Percentiles rank a stretch among this genome's conserved stretches.
Evolutionary conservation across 1,140 invertebrate species (phyloP).

Genomic region (Yoshiicerus persimilis): DNA sequence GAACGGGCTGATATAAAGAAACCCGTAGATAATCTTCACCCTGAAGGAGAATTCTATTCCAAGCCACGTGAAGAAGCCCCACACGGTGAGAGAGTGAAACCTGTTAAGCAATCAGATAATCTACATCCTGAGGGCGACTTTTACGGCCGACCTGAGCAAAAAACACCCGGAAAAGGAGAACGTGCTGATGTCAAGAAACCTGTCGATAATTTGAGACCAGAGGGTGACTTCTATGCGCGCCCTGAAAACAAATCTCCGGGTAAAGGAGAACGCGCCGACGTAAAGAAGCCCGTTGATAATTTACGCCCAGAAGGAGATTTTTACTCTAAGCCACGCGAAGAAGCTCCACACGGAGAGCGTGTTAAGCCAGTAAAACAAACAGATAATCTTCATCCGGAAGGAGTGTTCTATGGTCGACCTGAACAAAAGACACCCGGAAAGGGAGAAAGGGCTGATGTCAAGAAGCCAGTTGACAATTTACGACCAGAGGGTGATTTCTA

Average conservation of each 20-base stretch:
- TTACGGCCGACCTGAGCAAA: constrained; percentile 56
- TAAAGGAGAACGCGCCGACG: constrained; percentile 59
- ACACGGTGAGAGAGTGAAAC: constrained; percentile 51
- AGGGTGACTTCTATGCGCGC: constrained; percentile 39
- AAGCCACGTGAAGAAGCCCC: constrained; percentile 43
- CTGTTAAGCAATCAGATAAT: constrained; percentile 62
- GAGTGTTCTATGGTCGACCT: constrained; percentile 54
- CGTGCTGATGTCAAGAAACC: constrained; percentile 41
- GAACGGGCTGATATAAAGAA: constrained; percentile 51
- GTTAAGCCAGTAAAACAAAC: constrained; percentile 38
- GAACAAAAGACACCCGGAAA: constrained; percentile 61
- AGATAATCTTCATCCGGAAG: constrained; percentile 54
- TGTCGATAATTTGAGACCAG: constrained; percentile 48
- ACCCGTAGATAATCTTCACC: background rate
- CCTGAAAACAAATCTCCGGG: constrained; percentile 36
- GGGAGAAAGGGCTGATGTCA: constrained; percentile 37
- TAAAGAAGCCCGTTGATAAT: constrained; percentile 62
- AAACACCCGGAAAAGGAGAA: constrained; percentile 32
- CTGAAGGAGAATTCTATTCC: constrained; percentile 42
- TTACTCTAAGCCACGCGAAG: constrained; percentile 38
- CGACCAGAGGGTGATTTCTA: constrained; percentile 58
- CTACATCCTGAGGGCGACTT: constrained; percentile 49
- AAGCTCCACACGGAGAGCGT: constrained; percentile 42
- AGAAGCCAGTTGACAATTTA: constrained; percentile 50
- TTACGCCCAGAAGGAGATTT: constrained; percentile 63